phyloP scores from a whole-genome alignment of 2,113 vertebrate genomes.

The Vidua macroura region DNA sequence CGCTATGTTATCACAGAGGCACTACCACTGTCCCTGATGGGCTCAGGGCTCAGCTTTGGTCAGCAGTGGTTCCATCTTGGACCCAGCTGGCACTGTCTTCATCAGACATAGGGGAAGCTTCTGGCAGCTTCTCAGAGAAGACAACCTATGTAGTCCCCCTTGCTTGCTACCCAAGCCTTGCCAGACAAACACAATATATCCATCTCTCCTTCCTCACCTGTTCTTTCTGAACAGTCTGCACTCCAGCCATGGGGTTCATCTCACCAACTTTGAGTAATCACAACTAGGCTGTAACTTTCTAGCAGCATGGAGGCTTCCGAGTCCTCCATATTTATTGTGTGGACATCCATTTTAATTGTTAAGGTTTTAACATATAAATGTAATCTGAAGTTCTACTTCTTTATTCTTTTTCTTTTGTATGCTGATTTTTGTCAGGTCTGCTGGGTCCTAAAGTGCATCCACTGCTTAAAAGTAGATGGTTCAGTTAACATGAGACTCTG shows the following conservation, averaged over 20 bases:
- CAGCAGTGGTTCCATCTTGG: not conserved
- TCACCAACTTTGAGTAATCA: not conserved
- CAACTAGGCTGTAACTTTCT: rapidly evolving
- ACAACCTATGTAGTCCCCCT: not conserved
- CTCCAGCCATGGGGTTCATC: not conserved
- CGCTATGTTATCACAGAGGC: not conserved
- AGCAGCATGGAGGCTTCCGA: not conserved
- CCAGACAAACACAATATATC: not conserved
- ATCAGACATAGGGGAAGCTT: not conserved
- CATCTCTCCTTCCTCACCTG: not conserved
- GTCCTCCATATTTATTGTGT: not conserved
- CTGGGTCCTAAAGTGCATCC: not conserved
- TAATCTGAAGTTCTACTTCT: not conserved
- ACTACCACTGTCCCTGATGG: not conserved
- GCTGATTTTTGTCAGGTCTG: not conserved
- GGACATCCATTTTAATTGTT: not conserved
- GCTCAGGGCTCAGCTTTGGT: not conserved
- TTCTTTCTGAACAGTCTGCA: not conserved
- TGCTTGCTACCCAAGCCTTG: not conserved
- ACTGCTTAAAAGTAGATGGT: not conserved
- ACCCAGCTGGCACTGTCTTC: not conserved
- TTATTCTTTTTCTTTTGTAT: not conserved
- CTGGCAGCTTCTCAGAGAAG: not conserved
- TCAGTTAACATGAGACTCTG: not conserved
- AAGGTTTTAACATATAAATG: not conserved